Percentiles rank a stretch among this genome's conserved stretches.
phyloP scores from a whole-genome alignment of 1,140 invertebrate species.

The Batillaria attramentaria region DNA sequence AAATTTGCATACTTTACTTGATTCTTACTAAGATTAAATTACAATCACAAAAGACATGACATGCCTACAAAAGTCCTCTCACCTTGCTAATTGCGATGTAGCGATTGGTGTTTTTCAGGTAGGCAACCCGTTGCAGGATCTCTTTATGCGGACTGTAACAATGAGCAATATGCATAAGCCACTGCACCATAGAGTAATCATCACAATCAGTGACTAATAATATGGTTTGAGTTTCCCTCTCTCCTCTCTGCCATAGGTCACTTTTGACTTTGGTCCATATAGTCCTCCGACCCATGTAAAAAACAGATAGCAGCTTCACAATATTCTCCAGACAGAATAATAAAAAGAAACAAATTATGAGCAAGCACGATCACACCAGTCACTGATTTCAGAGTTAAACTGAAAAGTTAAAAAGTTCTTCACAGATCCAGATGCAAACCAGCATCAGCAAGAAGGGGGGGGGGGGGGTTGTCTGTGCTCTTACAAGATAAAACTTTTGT shows the following conservation, averaged over 20 bases:
- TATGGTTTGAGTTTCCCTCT: background rate
- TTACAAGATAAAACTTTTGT: too few species aligned
- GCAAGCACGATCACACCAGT: too few species aligned
- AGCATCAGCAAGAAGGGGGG: too few species aligned
- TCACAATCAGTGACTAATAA: background rate
- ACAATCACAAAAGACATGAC: too few species aligned
- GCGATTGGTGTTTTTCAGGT: constrained; percentile 65
- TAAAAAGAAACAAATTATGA: background rate
- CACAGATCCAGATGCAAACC: too few species aligned
- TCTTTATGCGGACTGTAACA: constrained; percentile 69
- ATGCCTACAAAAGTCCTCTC: constrained; percentile 34
- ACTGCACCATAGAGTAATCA: background rate
- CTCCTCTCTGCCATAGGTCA: background rate
- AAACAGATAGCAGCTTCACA: background rate
- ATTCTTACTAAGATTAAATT: too few species aligned
- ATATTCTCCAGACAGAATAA: background rate
- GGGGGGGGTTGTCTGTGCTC: too few species aligned
- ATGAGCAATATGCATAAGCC: too few species aligned
- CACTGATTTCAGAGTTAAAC: too few species aligned
- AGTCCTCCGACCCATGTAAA: too few species aligned
- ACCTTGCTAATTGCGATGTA: constrained; percentile 72
- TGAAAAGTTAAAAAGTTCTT: too few species aligned
- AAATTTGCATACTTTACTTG: too few species aligned
- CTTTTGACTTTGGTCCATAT: background rate
- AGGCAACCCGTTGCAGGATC: constrained; percentile 65